These are phyloP conservation scores for Zosterops hypoxanthus DNA, from an alignment of 2,113 vertebrate species.

Conservation along the genomic window DNA sequence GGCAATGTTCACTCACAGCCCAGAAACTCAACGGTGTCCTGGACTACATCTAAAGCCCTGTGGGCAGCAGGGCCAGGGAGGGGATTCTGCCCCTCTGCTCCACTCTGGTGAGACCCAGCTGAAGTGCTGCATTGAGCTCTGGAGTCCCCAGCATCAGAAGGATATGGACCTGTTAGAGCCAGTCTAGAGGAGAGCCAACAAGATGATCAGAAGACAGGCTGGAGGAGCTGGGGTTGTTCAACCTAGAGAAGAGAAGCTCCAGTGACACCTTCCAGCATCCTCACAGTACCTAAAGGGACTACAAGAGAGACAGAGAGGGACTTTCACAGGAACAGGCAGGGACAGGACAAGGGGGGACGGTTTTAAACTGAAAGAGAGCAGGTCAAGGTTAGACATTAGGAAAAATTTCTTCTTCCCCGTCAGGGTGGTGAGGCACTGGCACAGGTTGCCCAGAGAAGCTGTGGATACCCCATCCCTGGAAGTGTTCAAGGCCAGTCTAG, in stretches of 20 bases:
- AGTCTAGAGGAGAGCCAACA: background rate
- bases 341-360: background rate
- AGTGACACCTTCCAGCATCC: background rate
- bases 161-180: background rate
- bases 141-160: background rate
- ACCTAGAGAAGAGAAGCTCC: background rate
- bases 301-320: background rate
- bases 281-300: background rate
- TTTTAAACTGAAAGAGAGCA: background rate
- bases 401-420: background rate
- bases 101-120: background rate
- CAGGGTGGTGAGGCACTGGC: background rate
- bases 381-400: background rate
- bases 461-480: background rate
- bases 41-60: background rate
- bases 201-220: background rate
- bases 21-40: background rate
- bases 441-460: background rate
- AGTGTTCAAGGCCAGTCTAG: background rate
- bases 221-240: background rate
- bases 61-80: background rate
- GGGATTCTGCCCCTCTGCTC: background rate
- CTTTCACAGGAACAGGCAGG: background rate
- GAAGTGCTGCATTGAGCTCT: background rate
- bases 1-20: fast-evolving